These are phyloP conservation scores for Callorhinus ursinus DNA, from an alignment of 2,113 vertebrate genomes.

Conservation along the genomic window DNA sequence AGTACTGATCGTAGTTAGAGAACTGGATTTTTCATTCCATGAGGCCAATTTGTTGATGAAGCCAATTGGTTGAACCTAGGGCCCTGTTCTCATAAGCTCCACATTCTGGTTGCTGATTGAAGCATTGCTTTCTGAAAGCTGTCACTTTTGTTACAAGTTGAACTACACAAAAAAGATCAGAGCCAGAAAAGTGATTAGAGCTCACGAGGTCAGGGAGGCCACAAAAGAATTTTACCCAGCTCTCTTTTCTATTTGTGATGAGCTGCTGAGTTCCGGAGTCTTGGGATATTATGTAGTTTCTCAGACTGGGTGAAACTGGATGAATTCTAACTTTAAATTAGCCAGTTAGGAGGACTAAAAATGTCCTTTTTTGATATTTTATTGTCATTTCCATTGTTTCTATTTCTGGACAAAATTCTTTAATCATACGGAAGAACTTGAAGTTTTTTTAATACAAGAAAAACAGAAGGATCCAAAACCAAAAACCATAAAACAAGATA, in stretches of 20 bases:
- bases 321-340: not conserved
- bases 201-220: conserved; percentile 18
- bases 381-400: not conserved
- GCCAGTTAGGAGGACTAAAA: not conserved
- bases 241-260: conserved; percentile 24
- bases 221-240: not conserved
- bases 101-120: conserved; percentile 39
- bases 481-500: not conserved
- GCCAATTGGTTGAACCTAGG: not conserved
- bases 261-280: not conserved
- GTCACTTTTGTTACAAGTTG: not conserved
- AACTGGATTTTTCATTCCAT: not conserved
- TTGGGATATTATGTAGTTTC: not conserved
- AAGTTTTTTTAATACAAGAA: not conserved
- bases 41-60: not conserved
- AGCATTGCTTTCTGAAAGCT: conserved; percentile 18
- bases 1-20: not conserved
- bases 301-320: not conserved
- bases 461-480: not conserved
- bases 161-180: conserved; percentile 29
- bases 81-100: not conserved
- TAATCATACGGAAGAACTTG: not conserved
- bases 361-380: conserved; percentile 10
- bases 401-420: not conserved
- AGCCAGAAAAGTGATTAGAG: not conserved